Evolutionary conservation across 2,888 invertebrate species (phyloP).

Genomic region (Urechis unicinctus): DNA sequence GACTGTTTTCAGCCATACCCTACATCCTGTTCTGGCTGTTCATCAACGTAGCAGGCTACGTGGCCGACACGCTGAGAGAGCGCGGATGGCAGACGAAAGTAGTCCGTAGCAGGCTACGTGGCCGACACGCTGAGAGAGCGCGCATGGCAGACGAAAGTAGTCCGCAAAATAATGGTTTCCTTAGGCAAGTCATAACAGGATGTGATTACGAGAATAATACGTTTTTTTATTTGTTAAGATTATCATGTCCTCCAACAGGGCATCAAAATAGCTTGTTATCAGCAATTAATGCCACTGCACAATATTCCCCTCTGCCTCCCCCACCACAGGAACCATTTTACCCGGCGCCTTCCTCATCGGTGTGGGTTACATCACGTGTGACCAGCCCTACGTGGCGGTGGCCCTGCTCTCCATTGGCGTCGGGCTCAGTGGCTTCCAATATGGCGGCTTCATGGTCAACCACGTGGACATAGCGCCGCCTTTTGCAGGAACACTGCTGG

Average conservation of each 20-base stretch:
- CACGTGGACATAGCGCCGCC: slow-evolving; percentile 22
- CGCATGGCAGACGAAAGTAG: slow-evolving; percentile 7
- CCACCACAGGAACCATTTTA: slow-evolving; percentile 11
- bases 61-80: slow-evolving; percentile 4
- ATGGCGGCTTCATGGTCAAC: slow-evolving; percentile 11
- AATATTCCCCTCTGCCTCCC: too few relatives aligned
- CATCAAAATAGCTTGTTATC: too few relatives aligned
- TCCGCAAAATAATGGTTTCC: too few relatives aligned
- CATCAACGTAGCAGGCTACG: slow-evolving; percentile 28
- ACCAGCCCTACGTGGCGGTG: slow-evolving; percentile 57
- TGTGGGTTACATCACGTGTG: slow-evolving; percentile 14
- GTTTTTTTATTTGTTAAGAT: too few relatives aligned
- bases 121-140: slow-evolving; percentile 4
- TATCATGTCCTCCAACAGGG: too few relatives aligned
- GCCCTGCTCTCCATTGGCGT: slow-evolving; percentile 88
- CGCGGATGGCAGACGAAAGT: slow-evolving; percentile 9
- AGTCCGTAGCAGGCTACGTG: slow-evolving; percentile 25
- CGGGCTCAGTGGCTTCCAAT: slow-evolving; percentile 67
- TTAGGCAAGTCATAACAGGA: not conserved
- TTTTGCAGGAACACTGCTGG: slow-evolving; percentile 21
- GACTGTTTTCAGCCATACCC: slow-evolving; percentile 42
- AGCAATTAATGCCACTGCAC: not conserved
- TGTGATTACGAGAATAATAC: not conserved
- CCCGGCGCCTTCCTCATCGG: slow-evolving; percentile 13
- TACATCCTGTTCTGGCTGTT: slow-evolving; percentile 35